These are phyloP conservation scores for Pomatorhinus ruficollis DNA, from an alignment of 2,113 vertebrate species.

Conservation along the genomic window DNA sequence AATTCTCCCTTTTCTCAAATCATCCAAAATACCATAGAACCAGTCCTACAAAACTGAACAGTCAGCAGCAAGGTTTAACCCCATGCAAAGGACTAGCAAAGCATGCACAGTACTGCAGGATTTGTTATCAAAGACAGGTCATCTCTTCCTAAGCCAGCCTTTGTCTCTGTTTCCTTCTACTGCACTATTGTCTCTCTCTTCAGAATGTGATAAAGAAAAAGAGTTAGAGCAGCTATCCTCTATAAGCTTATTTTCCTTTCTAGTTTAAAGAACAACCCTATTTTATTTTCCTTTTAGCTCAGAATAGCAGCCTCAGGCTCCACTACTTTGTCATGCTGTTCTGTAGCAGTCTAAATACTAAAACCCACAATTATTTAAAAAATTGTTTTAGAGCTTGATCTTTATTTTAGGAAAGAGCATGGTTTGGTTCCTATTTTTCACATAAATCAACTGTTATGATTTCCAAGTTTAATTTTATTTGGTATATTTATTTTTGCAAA, in stretches of 20 bases:
- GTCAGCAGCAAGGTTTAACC: neutral
- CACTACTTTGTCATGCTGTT: neutral
- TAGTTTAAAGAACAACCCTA: neutral
- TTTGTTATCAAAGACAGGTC: neutral
- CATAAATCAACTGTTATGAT: constrained; percentile 51
- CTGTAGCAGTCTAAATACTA: neutral
- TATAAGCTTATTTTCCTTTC: neutral
- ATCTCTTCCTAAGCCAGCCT: neutral
- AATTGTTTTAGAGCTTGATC: neutral
- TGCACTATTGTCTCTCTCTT: neutral
- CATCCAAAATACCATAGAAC: neutral
- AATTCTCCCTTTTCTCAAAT: neutral
- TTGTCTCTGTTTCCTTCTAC: neutral
- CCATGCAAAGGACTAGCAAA: neutral
- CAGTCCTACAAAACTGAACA: neutral
- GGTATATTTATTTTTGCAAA: constrained; percentile 28
- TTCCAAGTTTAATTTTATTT: constrained; percentile 43
- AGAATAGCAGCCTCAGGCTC: neutral
- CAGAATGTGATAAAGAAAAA: neutral
- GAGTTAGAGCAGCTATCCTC: neutral
- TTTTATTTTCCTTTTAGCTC: neutral
- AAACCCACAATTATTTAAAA: neutral
- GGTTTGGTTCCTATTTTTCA: constrained; percentile 35
- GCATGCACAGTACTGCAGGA: neutral
- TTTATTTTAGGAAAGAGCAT: neutral